Conservation (phyloP, 2,797 vertebrate genomes). For the Pipistrellus kuhlii region DNA sequence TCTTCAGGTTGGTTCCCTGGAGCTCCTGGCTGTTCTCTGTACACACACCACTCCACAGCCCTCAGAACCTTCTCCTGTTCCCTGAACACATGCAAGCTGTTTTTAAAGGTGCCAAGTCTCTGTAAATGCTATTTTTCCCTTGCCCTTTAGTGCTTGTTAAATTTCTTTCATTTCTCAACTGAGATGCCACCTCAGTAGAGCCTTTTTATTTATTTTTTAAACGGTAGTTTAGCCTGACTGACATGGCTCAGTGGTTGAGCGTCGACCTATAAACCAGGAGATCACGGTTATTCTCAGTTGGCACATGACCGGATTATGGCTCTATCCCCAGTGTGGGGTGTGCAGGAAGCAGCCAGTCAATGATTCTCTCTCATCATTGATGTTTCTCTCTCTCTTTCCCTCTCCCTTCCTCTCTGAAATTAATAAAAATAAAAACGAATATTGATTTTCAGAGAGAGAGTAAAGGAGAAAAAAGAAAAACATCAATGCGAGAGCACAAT, state of each 20-base stretch:
- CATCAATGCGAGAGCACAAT: neutral
- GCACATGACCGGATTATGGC: too few relatives aligned
- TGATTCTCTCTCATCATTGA: neutral
- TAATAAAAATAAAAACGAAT: neutral
- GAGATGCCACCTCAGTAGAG: neutral
- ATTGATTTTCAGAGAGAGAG: neutral
- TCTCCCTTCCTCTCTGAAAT: neutral
- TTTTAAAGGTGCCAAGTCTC: neutral
- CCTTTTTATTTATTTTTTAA: neutral
- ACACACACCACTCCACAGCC: neutral
- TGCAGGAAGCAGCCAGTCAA: neutral
- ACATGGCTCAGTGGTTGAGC: neutral
- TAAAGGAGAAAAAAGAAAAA: neutral
- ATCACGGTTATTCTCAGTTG: neutral
- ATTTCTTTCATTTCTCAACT: neutral
- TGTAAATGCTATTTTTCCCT: neutral
- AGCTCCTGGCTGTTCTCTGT: neutral
- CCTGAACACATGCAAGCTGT: neutral
- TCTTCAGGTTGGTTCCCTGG: neutral
- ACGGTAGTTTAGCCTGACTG: neutral
- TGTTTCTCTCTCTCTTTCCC: neutral
- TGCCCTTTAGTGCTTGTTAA: neutral
- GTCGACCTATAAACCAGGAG: neutral
- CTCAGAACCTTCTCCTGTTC: neutral
- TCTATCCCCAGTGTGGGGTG: neutral